Evolutionary conservation across 2,797 vertebrate species (phyloP), one percentile per base, ranked within the genome.

Genomic region (Acomys russatus): DNA sequence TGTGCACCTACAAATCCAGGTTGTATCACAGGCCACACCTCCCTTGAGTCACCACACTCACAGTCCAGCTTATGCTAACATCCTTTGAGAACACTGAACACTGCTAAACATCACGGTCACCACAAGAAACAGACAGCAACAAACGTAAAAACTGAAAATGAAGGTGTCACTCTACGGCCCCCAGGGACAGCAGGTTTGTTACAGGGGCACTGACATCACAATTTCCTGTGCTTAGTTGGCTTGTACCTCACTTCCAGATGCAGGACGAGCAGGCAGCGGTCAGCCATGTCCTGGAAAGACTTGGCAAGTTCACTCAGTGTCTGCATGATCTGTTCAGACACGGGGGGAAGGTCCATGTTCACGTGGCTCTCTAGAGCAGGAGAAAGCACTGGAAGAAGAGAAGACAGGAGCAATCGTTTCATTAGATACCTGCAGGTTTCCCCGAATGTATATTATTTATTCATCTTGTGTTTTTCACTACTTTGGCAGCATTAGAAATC

Each of bases 231-330:
- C 30, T 0, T 71, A 30, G 79, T 76, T 66, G 20, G 12, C 51
- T 91, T 98, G 0, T 99, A 99, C 99, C 99, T 99, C 98, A 99
- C 99, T 98, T 99, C 99, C 98, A 99, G 97, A 97, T 99, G 99
- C 54, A 99, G 98, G 12, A 99, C 99, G 59, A 99, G 99, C 94
- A 99, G 98, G 98, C 99, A 99, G 97, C 99, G 99, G 96, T 99
- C 99, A 0, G 99, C 99, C 97, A 99, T 99, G 86, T 99, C 99
- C 96, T 99, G 99, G 97, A 99, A 99, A 51, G 99, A 99, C 90
- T 98, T 99, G 97, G 99, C 99, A 92, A 99, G 98, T 97, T 99
- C 99, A 0, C 97, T 99, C 18, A 99, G 98, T 0, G 99, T 99
- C 98, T 99, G 99, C 91, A 99, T 98, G 98, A 99, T 99, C 98